Evolutionary conservation across 1,140 invertebrate species (phyloP), one percentile per base, ranked within the genome.

Genomic region (Pogonomyrmex californicus): DNA sequence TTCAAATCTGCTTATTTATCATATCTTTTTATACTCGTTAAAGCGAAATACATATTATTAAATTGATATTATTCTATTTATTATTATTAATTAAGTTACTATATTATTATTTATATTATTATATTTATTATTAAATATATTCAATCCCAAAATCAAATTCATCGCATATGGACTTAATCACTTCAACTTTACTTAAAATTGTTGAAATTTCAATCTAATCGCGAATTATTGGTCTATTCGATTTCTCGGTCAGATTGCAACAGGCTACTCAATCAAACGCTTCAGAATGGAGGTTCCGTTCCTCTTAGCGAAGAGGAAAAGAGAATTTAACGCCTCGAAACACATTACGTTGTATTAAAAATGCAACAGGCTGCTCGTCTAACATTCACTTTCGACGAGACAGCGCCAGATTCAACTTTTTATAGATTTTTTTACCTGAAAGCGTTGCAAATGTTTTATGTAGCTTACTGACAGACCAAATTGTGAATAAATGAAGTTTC

Each of bases 321-420:
- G 49, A 30, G 65, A 83, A 75, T 60, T 83, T 83, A 62, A 75
- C 56, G 68, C 54, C 54, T 60, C 54, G 41, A 60, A 60, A 73
- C 66, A 41, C 63, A 75, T 60, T 82, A 60, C 65, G 36, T 73
- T 73, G 41, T 73, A 83, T 83, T 83, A 83, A 83, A 83, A 83
- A 83, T 60, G 79, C 79, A 83, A 83, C 79, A 83, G 79, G 79
- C 79, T 83, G 79, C 54, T 73, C 79, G 68, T 83, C 54, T 54
- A 47, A 60, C 49, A 73, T 83, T 73, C 68, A 30, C 68, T 83
- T 75, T 75, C 79, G 38, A 83, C 51, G 78, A 58, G 41, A 33
- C 79, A 58, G 23, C 41, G 54, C 41, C 9, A 62, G 41, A 44
- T 7, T 6, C 54, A 38, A 73, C 30, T 47, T 73, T 82, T 82